Percentiles rank a stretch among this genome's conserved stretches.
Evolutionary conservation across 2,797 vertebrate genomes (phyloP).

Genomic region (Diplodus sargus): DNA sequence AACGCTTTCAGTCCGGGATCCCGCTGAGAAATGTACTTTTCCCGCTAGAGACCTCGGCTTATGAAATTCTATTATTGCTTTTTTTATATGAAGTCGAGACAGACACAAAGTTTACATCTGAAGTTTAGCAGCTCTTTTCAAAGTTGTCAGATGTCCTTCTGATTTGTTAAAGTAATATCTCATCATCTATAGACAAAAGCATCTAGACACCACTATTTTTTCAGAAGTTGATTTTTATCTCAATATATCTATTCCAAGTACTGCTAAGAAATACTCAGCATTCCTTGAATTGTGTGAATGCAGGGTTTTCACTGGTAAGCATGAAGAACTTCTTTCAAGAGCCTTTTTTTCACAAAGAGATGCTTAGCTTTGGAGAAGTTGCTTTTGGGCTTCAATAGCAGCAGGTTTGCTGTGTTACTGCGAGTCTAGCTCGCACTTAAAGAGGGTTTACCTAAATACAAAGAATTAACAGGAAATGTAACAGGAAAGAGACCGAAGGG

Average conservation of each 20-base stretch:
- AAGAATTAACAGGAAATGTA: conserved; percentile 40
- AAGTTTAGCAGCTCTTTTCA: conserved; percentile 35
- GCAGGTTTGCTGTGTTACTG: conserved; percentile 24
- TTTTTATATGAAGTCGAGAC: conserved; percentile 36
- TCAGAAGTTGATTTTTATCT: conserved; percentile 40
- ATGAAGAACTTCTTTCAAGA: conserved; percentile 20
- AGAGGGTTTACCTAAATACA: conserved; percentile 38
- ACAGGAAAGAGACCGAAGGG: conserved; percentile 43
- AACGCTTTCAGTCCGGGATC: conserved; percentile 46
- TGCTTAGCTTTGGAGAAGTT: conserved; percentile 23
- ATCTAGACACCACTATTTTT: not conserved
- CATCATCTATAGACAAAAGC: conserved; percentile 21
- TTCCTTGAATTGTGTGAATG: conserved; percentile 3
- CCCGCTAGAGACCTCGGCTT: conserved; percentile 28
- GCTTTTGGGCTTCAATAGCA: conserved; percentile 22
- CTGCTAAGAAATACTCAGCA: not conserved
- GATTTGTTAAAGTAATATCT: conserved; percentile 20
- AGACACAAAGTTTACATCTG: conserved; percentile 30
- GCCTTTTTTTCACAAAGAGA: conserved; percentile 31
- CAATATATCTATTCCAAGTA: not conserved
- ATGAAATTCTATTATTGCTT: conserved; percentile 42
- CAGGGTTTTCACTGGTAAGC: conserved; percentile 21
- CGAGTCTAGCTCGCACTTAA: conserved; percentile 21
- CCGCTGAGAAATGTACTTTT: conserved; percentile 45
- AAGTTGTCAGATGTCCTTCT: conserved; percentile 25